Evolutionary conservation across 2,888 invertebrate genomes (phyloP).

Genomic region (Erebia aethiops): DNA sequence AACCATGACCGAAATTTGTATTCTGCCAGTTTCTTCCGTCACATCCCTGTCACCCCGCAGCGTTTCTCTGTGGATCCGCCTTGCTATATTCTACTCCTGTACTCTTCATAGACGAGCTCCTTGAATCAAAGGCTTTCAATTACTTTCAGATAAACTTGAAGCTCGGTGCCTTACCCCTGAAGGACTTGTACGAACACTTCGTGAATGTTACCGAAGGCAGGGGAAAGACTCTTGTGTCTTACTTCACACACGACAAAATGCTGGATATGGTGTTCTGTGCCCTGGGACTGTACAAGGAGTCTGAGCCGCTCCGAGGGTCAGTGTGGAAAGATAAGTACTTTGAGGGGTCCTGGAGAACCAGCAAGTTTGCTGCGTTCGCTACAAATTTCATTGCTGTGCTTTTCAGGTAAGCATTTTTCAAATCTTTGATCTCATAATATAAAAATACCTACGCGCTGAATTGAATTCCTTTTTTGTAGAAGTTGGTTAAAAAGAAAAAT

Average conservation of each 20-base stretch:
- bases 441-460: no score
- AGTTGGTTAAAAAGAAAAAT: no score
- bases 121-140: neutral
- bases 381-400: constrained; percentile 89
- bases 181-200: constrained; percentile 85
- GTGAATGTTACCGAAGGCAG: constrained; percentile 51
- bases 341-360: constrained; percentile 84
- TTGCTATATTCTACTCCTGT: no score
- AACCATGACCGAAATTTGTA: no score
- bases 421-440: neutral
- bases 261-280: constrained; percentile 85
- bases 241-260: constrained; percentile 87
- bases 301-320: constrained; percentile 76
- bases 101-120: no score
- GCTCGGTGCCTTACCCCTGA: constrained; percentile 86
- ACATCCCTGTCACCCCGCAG: no score
- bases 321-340: constrained; percentile 78
- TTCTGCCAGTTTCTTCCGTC: no score
- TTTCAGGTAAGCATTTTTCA: constrained; percentile 81
- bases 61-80: no score
- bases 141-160: constrained; percentile 80
- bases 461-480: no score
- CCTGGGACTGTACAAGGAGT: constrained; percentile 85
- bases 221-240: constrained; percentile 82
- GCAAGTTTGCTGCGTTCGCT: constrained; percentile 86